phyloP scores from a whole-genome alignment of 1,140 invertebrate genomes.

The Calycopis cecrops region DNA sequence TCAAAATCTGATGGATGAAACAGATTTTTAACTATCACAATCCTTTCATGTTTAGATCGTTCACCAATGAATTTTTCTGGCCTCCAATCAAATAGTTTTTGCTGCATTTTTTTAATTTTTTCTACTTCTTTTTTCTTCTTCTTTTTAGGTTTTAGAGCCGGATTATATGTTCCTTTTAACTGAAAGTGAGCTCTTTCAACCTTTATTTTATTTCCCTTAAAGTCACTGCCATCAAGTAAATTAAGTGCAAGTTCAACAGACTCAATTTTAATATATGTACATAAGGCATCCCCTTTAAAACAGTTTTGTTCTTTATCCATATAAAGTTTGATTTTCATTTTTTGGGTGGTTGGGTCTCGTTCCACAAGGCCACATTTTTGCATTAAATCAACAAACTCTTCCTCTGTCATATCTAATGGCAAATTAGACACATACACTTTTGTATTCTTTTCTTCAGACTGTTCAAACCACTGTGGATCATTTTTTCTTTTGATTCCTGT shows the following conservation, averaged over 20 bases:
- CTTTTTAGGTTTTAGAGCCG: slow-evolving; percentile 93
- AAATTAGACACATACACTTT: slow-evolving; percentile 98
- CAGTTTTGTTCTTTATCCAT: slow-evolving; percentile 87
- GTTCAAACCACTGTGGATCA: slow-evolving; percentile 91
- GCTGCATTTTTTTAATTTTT: slow-evolving; percentile 94
- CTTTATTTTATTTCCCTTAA: slow-evolving; percentile 86
- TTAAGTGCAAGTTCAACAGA: slow-evolving; percentile 95
- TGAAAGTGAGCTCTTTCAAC: slow-evolving; percentile 97
- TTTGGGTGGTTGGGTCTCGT: slow-evolving; percentile 87
- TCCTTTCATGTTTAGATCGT: slow-evolving; percentile 89
- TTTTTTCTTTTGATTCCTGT: slow-evolving; percentile 64
- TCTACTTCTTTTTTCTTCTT: slow-evolving; percentile 93
- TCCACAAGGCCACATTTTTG: slow-evolving; percentile 97
- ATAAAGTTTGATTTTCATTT: slow-evolving; percentile 97
- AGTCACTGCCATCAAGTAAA: slow-evolving; percentile 91
- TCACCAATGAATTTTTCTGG: slow-evolving; percentile 92
- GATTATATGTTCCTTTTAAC: slow-evolving; percentile 96
- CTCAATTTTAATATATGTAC: slow-evolving; percentile 98
- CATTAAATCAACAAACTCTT: slow-evolving; percentile 94
- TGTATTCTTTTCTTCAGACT: slow-evolving; percentile 94
- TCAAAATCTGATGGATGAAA: slow-evolving; percentile 95
- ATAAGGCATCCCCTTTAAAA: slow-evolving; percentile 96
- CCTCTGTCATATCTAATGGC: slow-evolving; percentile 91
- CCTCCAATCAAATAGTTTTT: slow-evolving; percentile 97
- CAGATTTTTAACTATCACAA: slow-evolving; percentile 96